A percentile compares a stretch with the other conserved stretches of the same genome.
These are phyloP conservation scores for Bradypus variegatus DNA, from an alignment of 2,797 vertebrate genomes.

Conservation along the genomic window DNA sequence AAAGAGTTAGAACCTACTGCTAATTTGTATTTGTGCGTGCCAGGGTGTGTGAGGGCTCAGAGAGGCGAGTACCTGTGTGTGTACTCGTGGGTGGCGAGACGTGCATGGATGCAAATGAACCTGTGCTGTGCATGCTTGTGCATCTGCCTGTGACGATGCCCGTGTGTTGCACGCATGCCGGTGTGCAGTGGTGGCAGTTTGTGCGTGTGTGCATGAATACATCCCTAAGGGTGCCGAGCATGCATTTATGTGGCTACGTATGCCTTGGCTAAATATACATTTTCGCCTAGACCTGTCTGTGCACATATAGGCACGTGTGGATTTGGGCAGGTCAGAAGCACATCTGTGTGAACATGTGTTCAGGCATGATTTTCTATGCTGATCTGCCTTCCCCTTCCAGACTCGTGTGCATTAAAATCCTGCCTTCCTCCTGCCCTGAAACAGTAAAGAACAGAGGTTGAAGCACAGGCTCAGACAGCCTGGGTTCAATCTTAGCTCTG, in stretches of 20 bases:
- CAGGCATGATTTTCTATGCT: neutral
- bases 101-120: neutral
- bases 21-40: slow-evolving; percentile 55
- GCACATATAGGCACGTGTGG: accelerated
- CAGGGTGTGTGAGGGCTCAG: accelerated
- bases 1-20: slow-evolving; percentile 59
- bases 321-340: neutral
- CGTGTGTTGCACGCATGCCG: neutral
- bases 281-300: too few species aligned
- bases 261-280: neutral
- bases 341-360: neutral
- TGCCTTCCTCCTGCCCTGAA: neutral
- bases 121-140: accelerated
- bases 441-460: neutral
- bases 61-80: neutral
- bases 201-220: neutral
- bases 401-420: neutral
- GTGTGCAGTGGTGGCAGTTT: neutral
- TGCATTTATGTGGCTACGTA: accelerated
- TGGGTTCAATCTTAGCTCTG: neutral
- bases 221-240: neutral
- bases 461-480: neutral
- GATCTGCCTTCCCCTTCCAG: neutral
- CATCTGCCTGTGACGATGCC: neutral
- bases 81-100: neutral